Base-by-base conservation (phyloP, 2,113 vertebrate genomes). In the Genyomyrus donnyi region DNA sequence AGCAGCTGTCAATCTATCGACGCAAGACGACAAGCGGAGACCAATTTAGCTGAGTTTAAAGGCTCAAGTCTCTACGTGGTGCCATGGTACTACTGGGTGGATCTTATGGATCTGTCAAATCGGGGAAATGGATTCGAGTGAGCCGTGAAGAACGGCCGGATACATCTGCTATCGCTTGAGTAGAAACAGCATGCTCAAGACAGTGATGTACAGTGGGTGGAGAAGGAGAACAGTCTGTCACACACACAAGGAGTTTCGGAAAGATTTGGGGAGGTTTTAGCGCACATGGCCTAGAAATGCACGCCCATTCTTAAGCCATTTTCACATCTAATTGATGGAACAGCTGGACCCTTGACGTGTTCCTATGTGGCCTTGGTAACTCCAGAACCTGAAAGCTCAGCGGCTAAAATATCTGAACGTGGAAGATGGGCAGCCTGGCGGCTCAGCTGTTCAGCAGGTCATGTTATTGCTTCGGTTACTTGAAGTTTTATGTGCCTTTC, bases 121-220 rank as follows among this genome's bases (percentile, higher is more conserved):
- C 24, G 24, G 21, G 84, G 84, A 86, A 86, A 86, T 48, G 45
- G 45, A 80, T 39, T 42, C 17, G 84, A 86, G 45, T 86, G 84
- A 86, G 84, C 48, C 24, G 48, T 48, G 84, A 86, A 86, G 24
- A 86, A 27, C 35, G 15, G 35, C 74, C 74, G 35, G 74, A 80
- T 42, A n/a, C 74, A 80, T 80, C 74, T 80, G 74, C 74, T 80
- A 42, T 80, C 74, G 35, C 74, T 80, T 80, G 74, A 80, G 74
- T 80, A 80, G 74, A 80, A 80, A 80, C 74, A 80, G 74, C 74
- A 80, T 6, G 74, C 74, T 80, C 74, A 42, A 80, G 74, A 80
- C 74, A 80, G 74, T 80, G 74, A 80, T 86, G 46, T 48, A 86
- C 45, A 27, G 48, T 50, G 48, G 84, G 84, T 49, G 84, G 74